These are phyloP conservation scores for Pluvianellus socialis DNA, from an alignment of 2,113 vertebrate genomes.

Conservation along the genomic window DNA sequence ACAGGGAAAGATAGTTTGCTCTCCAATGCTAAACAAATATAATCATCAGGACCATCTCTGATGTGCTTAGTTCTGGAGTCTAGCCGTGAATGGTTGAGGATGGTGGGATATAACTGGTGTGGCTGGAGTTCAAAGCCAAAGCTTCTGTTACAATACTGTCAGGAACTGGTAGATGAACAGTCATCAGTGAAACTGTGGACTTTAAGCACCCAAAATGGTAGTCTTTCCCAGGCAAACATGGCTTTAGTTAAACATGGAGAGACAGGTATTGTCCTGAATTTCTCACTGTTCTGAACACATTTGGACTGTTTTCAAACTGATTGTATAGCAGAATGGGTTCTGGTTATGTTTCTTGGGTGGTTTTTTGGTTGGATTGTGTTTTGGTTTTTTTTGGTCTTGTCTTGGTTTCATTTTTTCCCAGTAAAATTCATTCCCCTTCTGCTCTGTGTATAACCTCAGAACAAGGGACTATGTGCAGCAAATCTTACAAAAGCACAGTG, in stretches of 20 bases:
- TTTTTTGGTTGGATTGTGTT: neutral
- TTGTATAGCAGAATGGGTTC: neutral
- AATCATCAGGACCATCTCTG: neutral
- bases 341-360: neutral
- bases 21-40: neutral
- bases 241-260: neutral
- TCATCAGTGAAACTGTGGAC: neutral
- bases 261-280: neutral
- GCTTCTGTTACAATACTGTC: neutral
- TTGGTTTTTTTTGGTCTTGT: no score
- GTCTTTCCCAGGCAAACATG: neutral
- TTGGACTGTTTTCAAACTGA: neutral
- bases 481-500: neutral
- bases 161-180: neutral
- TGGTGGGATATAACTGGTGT: neutral
- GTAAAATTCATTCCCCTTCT: neutral
- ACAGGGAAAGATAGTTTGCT: neutral
- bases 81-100: neutral
- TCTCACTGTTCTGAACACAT: neutral
- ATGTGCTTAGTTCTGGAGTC: neutral
- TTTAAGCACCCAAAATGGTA: neutral
- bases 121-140: neutral
- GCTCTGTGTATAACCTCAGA: neutral
- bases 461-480: neutral
- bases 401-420: neutral